phyloP scores from a whole-genome alignment of 2,888 invertebrate species.

The Megaustenia siamemsis region DNA sequence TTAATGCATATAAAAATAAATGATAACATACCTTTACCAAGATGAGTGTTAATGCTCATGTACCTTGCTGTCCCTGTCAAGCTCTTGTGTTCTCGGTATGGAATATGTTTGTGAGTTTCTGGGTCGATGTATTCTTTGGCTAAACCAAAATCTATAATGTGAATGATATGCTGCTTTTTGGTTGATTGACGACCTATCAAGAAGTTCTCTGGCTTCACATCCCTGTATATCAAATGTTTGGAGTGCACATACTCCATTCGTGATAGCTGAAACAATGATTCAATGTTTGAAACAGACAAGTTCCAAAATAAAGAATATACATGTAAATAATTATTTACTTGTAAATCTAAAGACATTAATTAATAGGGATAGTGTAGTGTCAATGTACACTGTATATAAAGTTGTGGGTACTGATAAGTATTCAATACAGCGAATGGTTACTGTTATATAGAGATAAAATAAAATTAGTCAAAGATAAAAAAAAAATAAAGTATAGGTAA shows the following conservation, averaged over 20 bases:
- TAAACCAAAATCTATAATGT: slow-evolving; percentile 99
- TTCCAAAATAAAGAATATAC: too few species aligned
- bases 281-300: too few species aligned
- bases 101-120: slow-evolving; percentile 96
- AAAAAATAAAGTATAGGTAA: too few species aligned
- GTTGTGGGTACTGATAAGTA: too few species aligned
- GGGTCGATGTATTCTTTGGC: slow-evolving; percentile 99
- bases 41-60: slow-evolving; percentile 99
- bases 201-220: slow-evolving; percentile 99
- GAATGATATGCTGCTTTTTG: slow-evolving; percentile 98
- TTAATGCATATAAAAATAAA: background rate
- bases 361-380: too few species aligned
- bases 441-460: too few species aligned
- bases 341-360: too few species aligned
- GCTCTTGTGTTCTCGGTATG: slow-evolving; percentile 99
- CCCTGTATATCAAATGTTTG: slow-evolving; percentile 98
- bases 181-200: slow-evolving; percentile 98
- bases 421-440: too few species aligned
- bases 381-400: too few species aligned
- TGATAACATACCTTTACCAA: slow-evolving; percentile 91
- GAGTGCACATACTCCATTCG: slow-evolving; percentile 99
- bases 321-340: too few species aligned
- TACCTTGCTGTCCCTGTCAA: slow-evolving; percentile 99
- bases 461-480: too few species aligned
- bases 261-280: slow-evolving; percentile 87